Base-by-base conservation (phyloP, 2,797 vertebrate species). In the Sebastes wilsoni region DNA sequence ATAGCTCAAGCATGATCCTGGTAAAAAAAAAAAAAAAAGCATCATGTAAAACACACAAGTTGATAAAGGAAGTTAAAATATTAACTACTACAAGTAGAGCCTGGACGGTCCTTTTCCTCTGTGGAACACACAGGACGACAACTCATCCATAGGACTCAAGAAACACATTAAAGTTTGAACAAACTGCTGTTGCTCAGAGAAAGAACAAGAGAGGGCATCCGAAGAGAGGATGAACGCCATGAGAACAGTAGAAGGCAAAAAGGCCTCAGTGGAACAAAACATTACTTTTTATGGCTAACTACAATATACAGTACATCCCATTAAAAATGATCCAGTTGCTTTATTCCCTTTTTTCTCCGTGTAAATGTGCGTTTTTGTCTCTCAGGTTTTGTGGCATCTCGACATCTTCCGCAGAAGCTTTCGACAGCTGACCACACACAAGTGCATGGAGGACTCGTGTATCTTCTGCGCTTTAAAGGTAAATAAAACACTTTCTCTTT, bases 391-490 rank as follows among this genome's bases (percentile, higher is more conserved):
- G 87, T 99, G 98, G 98, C 98, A 99, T 88, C 95, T 99, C 64
- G 98, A 99, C 93, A 99, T 99, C 92, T 99, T 99, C 90, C 97
- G 98, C 66, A 97, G 98, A 87, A 99, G 98, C 90, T 99, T 99
- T 90, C 96, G 98, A 66, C 98, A 99, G 89, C 96, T 99, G 81
- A 98, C 97, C 72, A 97, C 94, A 4, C 98, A 99, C 93, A 99
- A 99, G 89, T 99, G 98, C 92, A 98, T 99, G 98, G 98, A 98
- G 22, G 98, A 99, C 89, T 99, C 98, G 32, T 99, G 98, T 72
- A 99, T 99, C 93, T 99, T 99, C 95, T 99, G 98, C 85, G 98
- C 98, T 92, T 95, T 99, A 22, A 99, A 99, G 97, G 98, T 99
- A 96, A 82, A 79, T 34, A 20, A 25, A n/a, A 64, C 22, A 18